Base-by-base conservation (phyloP, 2,113 vertebrate genomes). In the Physeter macrocephalus region DNA sequence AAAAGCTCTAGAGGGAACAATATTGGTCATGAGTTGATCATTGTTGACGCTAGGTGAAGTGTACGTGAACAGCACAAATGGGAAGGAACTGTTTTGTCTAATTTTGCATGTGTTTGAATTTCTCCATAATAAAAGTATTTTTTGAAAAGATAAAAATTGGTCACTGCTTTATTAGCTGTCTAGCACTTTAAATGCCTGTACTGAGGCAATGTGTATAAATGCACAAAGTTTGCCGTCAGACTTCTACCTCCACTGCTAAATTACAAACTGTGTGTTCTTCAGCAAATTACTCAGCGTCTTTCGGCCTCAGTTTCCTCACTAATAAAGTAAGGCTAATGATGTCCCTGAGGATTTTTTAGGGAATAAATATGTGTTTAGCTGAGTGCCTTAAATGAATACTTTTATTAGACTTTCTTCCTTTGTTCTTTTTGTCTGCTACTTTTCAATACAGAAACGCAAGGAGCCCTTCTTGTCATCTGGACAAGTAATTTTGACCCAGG, bases 221-320 rank as follows among this genome's bases (percentile, higher is more conserved):
- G 62, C 17, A 89, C 6, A 59, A 92, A 83, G n/a, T 59, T 46
- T 82, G 52, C 25, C 9, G 1, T 69, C 80, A 57, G 66, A 85
- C 52, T 74, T 86, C 39, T 80, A 25, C 31, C 17, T 90, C 64
- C n/a, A 88, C 31, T 82, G 59, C 27, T 89, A 52, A 94, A 78
- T 95, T 90, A 41, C 18, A 29, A 59, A 71, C 59, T 90, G 8
- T 88, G 49, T 92, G 34, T 92, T 95, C 69, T 96, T 94, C 59
- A 90, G 43, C 31, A 93, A 88, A 92, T 88, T 6, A 67, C 39
- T 81, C 95, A 54, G 62, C 14, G 46, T 93, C 59, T 85, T 72
- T 88, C 94, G 88, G 54, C 59, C 93, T 95, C 92, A 59, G 36
- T 96, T 97, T 95, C 52, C 85, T 94, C 71, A 83, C 74, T 13